Evolutionary conservation across 64 coral and sea anemone genomes (phyloP), one percentile per base, ranked within the genome.

Genomic region (Stylophora pistillata): DNA sequence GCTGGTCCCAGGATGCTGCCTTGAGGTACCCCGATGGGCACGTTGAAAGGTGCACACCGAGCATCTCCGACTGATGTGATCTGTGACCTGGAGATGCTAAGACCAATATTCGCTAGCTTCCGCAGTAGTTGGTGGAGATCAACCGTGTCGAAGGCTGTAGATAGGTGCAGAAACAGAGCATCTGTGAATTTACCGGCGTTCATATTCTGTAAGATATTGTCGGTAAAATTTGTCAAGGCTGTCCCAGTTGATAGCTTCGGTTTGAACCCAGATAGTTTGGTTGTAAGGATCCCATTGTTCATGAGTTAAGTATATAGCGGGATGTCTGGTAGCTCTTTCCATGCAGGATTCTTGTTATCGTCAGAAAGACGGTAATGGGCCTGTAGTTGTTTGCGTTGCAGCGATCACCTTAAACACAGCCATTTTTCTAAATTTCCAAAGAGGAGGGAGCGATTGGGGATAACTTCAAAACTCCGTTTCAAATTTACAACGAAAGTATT

Each of bases 371-470:
- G 11, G 72, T 74, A 15, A 74, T 74, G 2, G 72, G 30, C 29
- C 73, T 76, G 1, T 47, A 76, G 30, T 76, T 76, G 14, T 76
- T 76, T 53, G 32, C 13, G 34, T 76, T 31, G 28, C 71, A 73
- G 27, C 27, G 30, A 17, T 73, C 71, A 73, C 27, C 71, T 76
- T 76, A 53, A 74, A 34, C 29, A 32, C 72, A 4, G 72, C 9
- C 30, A 76, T 47, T 21, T 52, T 52, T 76, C 41, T 13, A 52
- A 52, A 76, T 20, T 76, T 76, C 31, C 33, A 76, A 12, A 76
- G 41, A 33, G 73, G 52, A 76, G 73, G 73, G 33, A 76, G 52
- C n/a, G n/a, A n/a, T n/a, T n/a, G n/a, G n/a, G n/a, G n/a, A n/a
- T n/a, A n/a, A n/a, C n/a, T n/a, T n/a, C n/a, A 47, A 7, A 47